Evolutionary conservation across 2,888 invertebrate species (phyloP).

Genomic region (Megastigmus dorsalis): DNA sequence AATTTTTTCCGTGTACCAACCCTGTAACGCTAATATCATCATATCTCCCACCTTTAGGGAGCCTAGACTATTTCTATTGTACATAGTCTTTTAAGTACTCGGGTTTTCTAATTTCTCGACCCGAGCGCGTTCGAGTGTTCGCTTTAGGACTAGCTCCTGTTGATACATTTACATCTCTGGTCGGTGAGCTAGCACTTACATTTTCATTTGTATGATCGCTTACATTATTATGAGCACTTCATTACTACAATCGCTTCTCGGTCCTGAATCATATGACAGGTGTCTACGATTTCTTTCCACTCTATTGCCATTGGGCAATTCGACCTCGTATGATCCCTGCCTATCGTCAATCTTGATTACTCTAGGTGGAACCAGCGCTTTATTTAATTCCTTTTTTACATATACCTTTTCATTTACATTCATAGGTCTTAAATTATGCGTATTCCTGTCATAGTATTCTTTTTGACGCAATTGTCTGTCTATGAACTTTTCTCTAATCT

Average conservation of each 20-base stretch:
- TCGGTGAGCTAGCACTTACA: not conserved
- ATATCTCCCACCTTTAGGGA: not conserved
- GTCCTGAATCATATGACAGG: not conserved
- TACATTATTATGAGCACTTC: not conserved
- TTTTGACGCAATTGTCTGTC: conserved; percentile 45
- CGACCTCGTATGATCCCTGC: conserved; percentile 42
- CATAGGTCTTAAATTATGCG: conserved; percentile 5
- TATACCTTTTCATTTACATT: conserved; percentile 41
- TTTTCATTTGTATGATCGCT: not conserved
- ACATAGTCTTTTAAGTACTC: not conserved
- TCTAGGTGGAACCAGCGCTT: conserved; percentile 39
- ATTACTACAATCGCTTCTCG: not conserved
- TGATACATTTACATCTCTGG: not conserved
- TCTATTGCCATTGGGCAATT: no score
- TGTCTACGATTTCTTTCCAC: not conserved
- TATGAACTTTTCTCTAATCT: conserved; percentile 35
- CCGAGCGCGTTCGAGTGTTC: not conserved
- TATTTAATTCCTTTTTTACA: conserved; percentile 30
- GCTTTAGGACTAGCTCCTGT: not conserved
- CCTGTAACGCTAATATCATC: no score
- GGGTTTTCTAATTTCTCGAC: not conserved
- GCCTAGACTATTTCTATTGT: not conserved
- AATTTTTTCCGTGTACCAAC: no score
- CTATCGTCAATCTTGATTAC: conserved; percentile 31
- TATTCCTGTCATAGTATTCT: no score